phyloP scores from a whole-genome alignment of 2,888 invertebrate genomes.

The Automeris io region DNA sequence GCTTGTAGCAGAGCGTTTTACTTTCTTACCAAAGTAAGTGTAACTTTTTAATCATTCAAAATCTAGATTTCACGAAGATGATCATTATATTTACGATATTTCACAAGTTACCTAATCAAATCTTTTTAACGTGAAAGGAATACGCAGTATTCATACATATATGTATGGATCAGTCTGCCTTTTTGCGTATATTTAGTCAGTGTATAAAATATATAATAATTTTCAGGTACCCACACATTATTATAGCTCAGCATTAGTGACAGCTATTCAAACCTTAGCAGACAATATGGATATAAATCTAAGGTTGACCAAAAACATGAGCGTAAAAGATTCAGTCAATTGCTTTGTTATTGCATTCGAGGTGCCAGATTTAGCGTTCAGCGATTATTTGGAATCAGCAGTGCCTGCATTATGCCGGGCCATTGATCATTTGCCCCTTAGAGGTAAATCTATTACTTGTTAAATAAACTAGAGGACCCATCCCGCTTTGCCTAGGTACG shows the following conservation, averaged over 20 bases:
- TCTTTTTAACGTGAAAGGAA: too few relatives aligned
- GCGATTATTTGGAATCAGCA: conserved; percentile 89
- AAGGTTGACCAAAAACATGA: conserved; percentile 69
- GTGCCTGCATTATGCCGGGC: conserved; percentile 88
- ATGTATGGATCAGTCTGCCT: background rate
- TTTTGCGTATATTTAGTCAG: background rate
- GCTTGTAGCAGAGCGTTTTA: conserved; percentile 84
- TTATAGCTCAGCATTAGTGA: conserved; percentile 81
- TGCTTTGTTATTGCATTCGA: conserved; percentile 86
- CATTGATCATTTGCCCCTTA: conserved; percentile 82
- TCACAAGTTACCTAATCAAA: too few relatives aligned
- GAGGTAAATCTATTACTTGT: conserved; percentile 61
- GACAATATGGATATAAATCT: conserved; percentile 85
- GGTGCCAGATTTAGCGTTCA: conserved; percentile 83
- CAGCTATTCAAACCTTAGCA: conserved; percentile 84
- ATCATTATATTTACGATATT: background rate
- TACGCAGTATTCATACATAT: too few relatives aligned
- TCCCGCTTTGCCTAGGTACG: too few relatives aligned
- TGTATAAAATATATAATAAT: too few relatives aligned
- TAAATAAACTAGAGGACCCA: too few relatives aligned
- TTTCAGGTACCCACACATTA: conserved; percentile 64
- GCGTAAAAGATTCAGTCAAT: conserved; percentile 76
- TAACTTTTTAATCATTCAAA: too few relatives aligned
- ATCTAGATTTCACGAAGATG: too few relatives aligned
- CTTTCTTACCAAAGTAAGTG: conserved; percentile 63